A percentile compares a stretch with the other conserved stretches of the same genome.
Evolutionary conservation across 2,797 vertebrate genomes (phyloP).

Genomic region (Pygocentrus nattereri): DNA sequence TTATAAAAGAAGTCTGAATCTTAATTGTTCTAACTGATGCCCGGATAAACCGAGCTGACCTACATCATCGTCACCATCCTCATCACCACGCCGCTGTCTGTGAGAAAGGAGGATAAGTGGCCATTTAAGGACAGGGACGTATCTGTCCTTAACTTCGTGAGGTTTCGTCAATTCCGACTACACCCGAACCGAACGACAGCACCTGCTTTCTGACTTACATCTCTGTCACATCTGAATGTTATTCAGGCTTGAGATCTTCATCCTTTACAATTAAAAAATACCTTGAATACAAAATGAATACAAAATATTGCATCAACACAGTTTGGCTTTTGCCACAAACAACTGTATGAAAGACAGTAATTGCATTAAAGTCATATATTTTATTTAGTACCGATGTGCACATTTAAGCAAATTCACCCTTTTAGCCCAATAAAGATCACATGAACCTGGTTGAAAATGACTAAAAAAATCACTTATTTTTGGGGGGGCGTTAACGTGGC

Average conservation of each 20-base stretch:
- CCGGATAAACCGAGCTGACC: background rate
- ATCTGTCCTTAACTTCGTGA: background rate
- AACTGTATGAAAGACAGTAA: background rate
- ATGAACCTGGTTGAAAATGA: background rate
- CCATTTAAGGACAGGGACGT: background rate
- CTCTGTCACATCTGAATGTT: background rate
- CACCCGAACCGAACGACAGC: background rate
- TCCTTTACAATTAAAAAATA: background rate
- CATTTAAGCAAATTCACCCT: background rate
- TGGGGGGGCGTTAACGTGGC: background rate
- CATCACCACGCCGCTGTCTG: background rate
- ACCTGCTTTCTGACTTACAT: slow-evolving; percentile 1
- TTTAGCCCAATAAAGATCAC: too few relatives aligned
- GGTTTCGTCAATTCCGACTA: background rate
- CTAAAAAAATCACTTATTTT: background rate
- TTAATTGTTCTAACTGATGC: background rate
- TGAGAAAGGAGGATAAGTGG: background rate
- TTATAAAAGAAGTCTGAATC: background rate
- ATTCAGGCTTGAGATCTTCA: background rate
- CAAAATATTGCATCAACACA: background rate
- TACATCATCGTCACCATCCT: background rate
- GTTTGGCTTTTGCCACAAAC: background rate
- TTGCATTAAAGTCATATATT: background rate
- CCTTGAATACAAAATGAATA: background rate
- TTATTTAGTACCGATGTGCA: background rate